Evolutionary conservation across 2,888 invertebrate species (phyloP), one percentile per base, ranked within the genome.

Genomic region (Xanthorhoe spadicearia): DNA sequence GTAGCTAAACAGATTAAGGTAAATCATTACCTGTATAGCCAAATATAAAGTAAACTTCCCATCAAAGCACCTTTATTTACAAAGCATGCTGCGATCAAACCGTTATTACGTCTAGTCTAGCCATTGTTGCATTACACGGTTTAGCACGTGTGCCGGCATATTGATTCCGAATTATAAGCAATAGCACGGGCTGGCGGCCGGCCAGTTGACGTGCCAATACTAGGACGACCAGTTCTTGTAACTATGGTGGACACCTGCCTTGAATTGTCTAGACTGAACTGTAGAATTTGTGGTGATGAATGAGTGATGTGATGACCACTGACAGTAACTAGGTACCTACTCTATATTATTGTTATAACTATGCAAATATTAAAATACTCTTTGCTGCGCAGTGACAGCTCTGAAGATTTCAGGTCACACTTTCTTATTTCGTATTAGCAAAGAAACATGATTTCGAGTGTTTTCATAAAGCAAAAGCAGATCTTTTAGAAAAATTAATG

Each of bases 161-260:
- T 91, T 91, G 92, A 90, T 92, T 91, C 89, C 82, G 79, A 89
- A 91, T 92, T 90, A 92, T 89, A 90, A 91, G 89, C 92, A 90
- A 91, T 88, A 90, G 84, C 86, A 73, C 80, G 80, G 75, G 77
- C 82, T 92, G 92, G 92, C 89, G 71, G 54, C 48, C n/a, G 64
- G 89, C 92, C 92, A 91, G 84, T 74, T 75, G 74, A 75, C 84
- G 83, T 82, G 88, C 85, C 87, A 84, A 80, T 66, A 64, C 66
- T 71, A 73, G 70, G 85, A 85, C 79, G 78, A 74, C 89, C 86
- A 88, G 66, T 68, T 28, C 46, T 18, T 54, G 55, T 17, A 32
- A 51, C 52, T n/a, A 5, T 35, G 8, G 17, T 32, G 15, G 38
- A 58, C 32, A 66, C 38, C 50, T 50, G 55, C 17, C 55, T 38